Base-by-base conservation (phyloP, 2,797 vertebrate species). In the Lutjanus campechanus region DNA sequence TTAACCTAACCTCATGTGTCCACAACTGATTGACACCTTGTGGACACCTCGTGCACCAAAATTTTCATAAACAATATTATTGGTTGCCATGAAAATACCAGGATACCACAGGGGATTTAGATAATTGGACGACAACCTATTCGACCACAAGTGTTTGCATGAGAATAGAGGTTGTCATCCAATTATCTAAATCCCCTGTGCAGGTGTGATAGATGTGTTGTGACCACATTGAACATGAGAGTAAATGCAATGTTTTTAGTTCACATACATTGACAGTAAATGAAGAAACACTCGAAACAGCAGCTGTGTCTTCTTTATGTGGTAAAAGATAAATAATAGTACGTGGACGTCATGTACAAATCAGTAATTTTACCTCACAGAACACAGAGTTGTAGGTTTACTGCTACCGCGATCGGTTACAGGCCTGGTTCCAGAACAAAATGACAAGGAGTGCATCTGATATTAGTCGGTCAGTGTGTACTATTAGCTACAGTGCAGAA, bases 41-140 rank as follows among this genome's bases (percentile, higher is more conserved):
- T 11, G 44, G 40, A 65, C 41, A 51, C 47, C 10, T 11, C 17
- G 12, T 36, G 22, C 46, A 68, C 61, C 25, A 9, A 1, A 70
- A 85, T 74, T 69, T 67, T 73, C 40, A 20, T 75, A 47, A 89
- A 73, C 59, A 85, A 72, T 73, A 74, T 83, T 43, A 78, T 69
- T 8, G 41, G 61, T 50, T 61, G 29, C 56, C 63, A 47, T 55
- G 3, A 87, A 83, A 88, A 85, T 40, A 69, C 66, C 46, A 66
- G 40, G n/a, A 44, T 7, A 54, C n/a, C 50, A 36, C 22, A 55
- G 41, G 19, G 50, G 60, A 74, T 81, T 79, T 11, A 46, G 63
- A 41, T 72, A 67, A 80, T 16, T 78, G 44, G 46, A 64, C 63
- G 49, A 65, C 67, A 76, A 59, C 50, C 29, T 54, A 11, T 40